Conservation (phyloP, 2,888 invertebrate genomes). For the Philopedon plagiatum region DNA sequence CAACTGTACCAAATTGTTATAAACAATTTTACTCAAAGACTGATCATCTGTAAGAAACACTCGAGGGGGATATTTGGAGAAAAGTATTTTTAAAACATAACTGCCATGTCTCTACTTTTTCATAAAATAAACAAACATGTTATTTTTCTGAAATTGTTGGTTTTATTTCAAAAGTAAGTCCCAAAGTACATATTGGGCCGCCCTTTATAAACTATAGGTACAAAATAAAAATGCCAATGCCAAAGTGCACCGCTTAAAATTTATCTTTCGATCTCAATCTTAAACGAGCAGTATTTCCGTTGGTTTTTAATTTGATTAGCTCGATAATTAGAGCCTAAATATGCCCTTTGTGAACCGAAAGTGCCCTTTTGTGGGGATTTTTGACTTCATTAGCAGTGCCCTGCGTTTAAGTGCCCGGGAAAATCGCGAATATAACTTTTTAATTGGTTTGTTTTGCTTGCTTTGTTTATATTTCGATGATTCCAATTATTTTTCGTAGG, state of each 20-base stretch:
- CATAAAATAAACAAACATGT: too few relatives aligned
- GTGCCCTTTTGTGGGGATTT: slow-evolving; percentile 34
- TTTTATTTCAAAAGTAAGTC: too few relatives aligned
- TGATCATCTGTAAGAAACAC: too few relatives aligned
- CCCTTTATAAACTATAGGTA: too few relatives aligned
- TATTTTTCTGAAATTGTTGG: too few relatives aligned
- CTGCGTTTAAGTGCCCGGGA: slow-evolving; percentile 2
- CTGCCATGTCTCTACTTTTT: too few relatives aligned
- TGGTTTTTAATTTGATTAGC: slow-evolving; percentile 39
- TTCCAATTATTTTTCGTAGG: neutral
- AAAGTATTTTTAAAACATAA: too few relatives aligned
- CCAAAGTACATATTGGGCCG: too few relatives aligned
- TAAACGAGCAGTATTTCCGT: neutral
- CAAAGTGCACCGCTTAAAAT: neutral
- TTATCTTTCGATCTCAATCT: neutral
- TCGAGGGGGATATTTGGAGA: too few relatives aligned
- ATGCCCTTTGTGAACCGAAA: slow-evolving; percentile 36
- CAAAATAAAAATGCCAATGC: neutral
- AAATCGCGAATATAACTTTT: neutral
- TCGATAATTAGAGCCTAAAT: slow-evolving; percentile 31
- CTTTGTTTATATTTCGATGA: neutral
- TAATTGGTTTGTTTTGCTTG: slow-evolving; percentile 17
- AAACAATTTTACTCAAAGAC: too few relatives aligned
- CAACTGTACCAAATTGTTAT: too few relatives aligned
- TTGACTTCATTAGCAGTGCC: slow-evolving; percentile 39